Percentiles rank a stretch among this genome's conserved stretches.
Evolutionary conservation across 2,888 invertebrate genomes (phyloP).

Genomic region (Exephanes ischioxanthus): DNA sequence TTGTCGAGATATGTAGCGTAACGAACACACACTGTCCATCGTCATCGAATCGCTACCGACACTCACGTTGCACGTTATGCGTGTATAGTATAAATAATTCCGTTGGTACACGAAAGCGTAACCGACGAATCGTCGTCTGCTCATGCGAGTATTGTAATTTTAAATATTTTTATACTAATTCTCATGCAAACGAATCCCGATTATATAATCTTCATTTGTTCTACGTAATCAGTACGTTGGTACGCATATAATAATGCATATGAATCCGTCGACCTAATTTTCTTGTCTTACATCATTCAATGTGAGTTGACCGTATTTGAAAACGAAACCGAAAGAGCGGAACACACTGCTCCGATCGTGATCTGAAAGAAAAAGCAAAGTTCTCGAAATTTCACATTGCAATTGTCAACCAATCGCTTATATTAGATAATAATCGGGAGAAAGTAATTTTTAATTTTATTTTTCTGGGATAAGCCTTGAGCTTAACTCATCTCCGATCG

Average conservation of each 20-base stretch:
- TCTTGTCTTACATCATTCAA: not conserved
- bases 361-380: not conserved
- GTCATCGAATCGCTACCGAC: not conserved
- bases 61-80: conserved; percentile 4
- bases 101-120: conserved; percentile 30
- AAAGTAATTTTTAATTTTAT: not conserved
- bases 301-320: not conserved
- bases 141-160: conserved; percentile 69
- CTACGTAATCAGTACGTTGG: not conserved
- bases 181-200: conserved; percentile 38
- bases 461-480: not conserved
- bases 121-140: conserved; percentile 19
- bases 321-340: not conserved
- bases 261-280: conserved; percentile 32
- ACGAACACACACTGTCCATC: not conserved
- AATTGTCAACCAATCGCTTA: not conserved
- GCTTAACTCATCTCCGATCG: not conserved
- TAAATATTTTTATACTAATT: conserved; percentile 75
- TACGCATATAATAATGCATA: not conserved
- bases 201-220: conserved; percentile 21
- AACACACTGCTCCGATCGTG: not conserved
- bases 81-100: conserved; percentile 22
- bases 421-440: not conserved
- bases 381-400: not conserved
- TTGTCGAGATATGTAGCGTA: not conserved